Conservation (phyloP, 2,888 invertebrate genomes). For the Cacoxenus indagator region DNA sequence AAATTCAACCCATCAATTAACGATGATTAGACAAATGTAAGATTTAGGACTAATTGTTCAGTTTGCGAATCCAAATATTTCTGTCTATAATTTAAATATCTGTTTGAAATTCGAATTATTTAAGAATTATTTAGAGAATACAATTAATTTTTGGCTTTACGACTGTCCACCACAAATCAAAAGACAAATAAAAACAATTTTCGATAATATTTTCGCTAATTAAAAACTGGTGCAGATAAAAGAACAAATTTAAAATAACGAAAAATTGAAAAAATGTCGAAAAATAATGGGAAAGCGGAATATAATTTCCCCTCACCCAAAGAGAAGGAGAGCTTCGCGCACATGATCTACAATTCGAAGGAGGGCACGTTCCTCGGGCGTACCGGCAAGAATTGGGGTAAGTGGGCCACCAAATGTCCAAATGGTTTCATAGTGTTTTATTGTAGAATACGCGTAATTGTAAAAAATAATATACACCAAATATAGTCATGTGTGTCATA, state of each 20-base stretch:
- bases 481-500: too few relatives aligned
- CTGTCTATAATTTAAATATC: too few relatives aligned
- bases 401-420: constrained; percentile 41
- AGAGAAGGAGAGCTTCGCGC: constrained; percentile 51
- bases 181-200: constrained; percentile 23
- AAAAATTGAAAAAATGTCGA: constrained; percentile 54
- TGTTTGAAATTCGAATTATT: too few relatives aligned
- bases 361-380: constrained; percentile 65
- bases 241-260: constrained; percentile 18
- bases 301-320: constrained; percentile 64
- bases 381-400: constrained; percentile 68
- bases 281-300: constrained; percentile 59
- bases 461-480: too few relatives aligned
- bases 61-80: too few relatives aligned
- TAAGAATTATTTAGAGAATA: too few relatives aligned
- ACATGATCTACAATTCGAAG: constrained; percentile 63
- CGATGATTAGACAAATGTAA: too few relatives aligned
- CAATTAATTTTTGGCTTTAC: constrained; percentile 25
- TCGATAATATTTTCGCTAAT: too few relatives aligned
- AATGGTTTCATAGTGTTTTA: background rate
- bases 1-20: too few relatives aligned
- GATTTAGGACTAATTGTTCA: too few relatives aligned
- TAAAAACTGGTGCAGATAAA: background rate
- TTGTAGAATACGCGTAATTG: background rate
- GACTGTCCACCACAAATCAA: background rate